Evolutionary conservation across 2,888 invertebrate genomes (phyloP).

Genomic region (Calameuta idolon): DNA sequence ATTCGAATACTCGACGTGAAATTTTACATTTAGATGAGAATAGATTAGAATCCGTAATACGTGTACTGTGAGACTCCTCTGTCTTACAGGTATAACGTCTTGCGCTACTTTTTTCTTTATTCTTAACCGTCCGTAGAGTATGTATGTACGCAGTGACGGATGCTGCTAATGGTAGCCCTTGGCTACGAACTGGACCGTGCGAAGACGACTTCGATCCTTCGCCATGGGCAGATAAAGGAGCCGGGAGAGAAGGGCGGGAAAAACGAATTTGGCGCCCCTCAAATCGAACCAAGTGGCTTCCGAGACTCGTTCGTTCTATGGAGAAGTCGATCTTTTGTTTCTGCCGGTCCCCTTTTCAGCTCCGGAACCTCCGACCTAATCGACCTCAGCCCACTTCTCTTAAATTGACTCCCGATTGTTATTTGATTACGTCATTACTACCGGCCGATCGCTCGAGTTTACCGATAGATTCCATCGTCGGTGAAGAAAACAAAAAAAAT

Average conservation of each 20-base stretch:
- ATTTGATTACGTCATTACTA: conserved; percentile 33
- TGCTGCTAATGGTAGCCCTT: neutral
- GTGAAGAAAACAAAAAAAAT: neutral
- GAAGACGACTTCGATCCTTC: neutral
- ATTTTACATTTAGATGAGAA: neutral
- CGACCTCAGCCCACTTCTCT: conserved; percentile 25
- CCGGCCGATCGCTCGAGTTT: conserved; percentile 8
- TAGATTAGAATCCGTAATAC: neutral
- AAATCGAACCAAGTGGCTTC: conserved; percentile 33
- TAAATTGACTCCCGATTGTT: conserved; percentile 37
- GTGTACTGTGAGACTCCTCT: neutral
- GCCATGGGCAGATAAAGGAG: neutral
- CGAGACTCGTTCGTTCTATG: conserved; percentile 31
- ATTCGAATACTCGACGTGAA: neutral
- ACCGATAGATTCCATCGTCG: neutral
- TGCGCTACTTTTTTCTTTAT: neutral
- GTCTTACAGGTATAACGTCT: neutral
- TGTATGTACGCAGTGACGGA: neutral
- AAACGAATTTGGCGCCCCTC: conserved; percentile 35
- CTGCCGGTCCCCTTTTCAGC: conserved; percentile 16
- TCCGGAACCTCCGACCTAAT: conserved; percentile 29
- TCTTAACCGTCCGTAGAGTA: neutral
- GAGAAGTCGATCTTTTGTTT: conserved; percentile 30
- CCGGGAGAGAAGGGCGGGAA: conserved; percentile 12
- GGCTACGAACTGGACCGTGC: neutral